These are phyloP conservation scores for Drosophila arawakana DNA, from an alignment of 1,140 invertebrate species.

Conservation along the genomic window DNA sequence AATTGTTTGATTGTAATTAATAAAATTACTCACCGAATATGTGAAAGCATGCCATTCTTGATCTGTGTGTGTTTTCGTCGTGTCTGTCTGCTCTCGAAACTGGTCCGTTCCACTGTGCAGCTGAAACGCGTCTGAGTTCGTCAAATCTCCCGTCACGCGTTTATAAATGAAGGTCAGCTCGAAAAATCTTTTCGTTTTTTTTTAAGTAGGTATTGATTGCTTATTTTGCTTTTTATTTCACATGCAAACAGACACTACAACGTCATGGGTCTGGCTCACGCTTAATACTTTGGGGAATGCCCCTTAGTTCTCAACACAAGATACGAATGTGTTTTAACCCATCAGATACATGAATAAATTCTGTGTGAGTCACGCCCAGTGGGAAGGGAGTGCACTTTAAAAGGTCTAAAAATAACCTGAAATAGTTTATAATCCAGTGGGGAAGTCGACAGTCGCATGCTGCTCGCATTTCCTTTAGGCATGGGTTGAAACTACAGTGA, in stretches of 20 bases:
- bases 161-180: constrained; percentile 41
- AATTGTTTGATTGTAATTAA: neutral
- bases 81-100: neutral
- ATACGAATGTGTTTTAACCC: constrained; percentile 10
- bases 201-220: constrained; percentile 25
- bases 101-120: constrained; percentile 22
- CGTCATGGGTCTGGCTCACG: constrained; percentile 12
- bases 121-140: constrained; percentile 36
- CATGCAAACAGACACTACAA: neutral
- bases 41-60: constrained; percentile 25
- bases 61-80: constrained; percentile 3
- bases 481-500: no score
- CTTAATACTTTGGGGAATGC: constrained; percentile 27
- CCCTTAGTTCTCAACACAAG: constrained; percentile 3
- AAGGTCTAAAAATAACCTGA: neutral
- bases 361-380: constrained; percentile 5
- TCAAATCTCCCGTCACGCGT: constrained; percentile 21
- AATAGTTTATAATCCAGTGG: no score
- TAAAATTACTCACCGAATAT: constrained; percentile 27
- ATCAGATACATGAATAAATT: neutral
- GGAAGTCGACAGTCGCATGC: no score
- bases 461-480: no score
- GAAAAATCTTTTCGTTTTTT: constrained; percentile 17
- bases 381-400: neutral
- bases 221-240: constrained; percentile 1